phyloP scores from a whole-genome alignment of 2,113 vertebrate genomes.

The Hirundichthys speculiger region DNA sequence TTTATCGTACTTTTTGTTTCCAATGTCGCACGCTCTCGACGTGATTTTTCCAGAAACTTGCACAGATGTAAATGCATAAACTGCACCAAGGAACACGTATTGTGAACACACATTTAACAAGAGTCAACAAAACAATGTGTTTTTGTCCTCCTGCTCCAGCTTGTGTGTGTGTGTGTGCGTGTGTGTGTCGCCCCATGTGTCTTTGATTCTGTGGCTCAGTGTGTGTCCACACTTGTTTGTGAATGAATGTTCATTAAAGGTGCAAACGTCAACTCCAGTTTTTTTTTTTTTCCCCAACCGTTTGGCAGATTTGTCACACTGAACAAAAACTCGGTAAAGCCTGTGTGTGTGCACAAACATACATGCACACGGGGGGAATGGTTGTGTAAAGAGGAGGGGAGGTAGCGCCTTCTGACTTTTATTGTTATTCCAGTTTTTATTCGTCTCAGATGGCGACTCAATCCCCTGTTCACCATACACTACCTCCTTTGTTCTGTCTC shows the following conservation, averaged over 20 bases:
- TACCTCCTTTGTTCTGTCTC: slow-evolving; percentile 72
- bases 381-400: slow-evolving; percentile 44
- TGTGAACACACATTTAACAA: not conserved
- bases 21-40: not conserved
- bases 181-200: slow-evolving; percentile 52
- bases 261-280: slow-evolving; percentile 22
- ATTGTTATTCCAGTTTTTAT: slow-evolving; percentile 80
- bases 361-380: not conserved
- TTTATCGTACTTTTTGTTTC: not conserved
- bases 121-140: not conserved
- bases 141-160: not conserved
- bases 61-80: slow-evolving; percentile 13
- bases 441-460: slow-evolving; percentile 74
- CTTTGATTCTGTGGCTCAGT: slow-evolving; percentile 49
- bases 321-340: slow-evolving; percentile 5
- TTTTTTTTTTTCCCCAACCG: slow-evolving; percentile 11
- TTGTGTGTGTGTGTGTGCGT: slow-evolving; percentile 22
- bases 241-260: slow-evolving; percentile 15
- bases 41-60: not conserved
- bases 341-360: not conserved
- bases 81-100: not conserved
- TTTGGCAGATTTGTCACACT: slow-evolving; percentile 39
- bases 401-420: slow-evolving; percentile 73
- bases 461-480: slow-evolving; percentile 69
- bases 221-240: slow-evolving; percentile 22